These are phyloP conservation scores for Lingula anatina DNA, from an alignment of 2,888 invertebrate species.

Conservation along the genomic window DNA sequence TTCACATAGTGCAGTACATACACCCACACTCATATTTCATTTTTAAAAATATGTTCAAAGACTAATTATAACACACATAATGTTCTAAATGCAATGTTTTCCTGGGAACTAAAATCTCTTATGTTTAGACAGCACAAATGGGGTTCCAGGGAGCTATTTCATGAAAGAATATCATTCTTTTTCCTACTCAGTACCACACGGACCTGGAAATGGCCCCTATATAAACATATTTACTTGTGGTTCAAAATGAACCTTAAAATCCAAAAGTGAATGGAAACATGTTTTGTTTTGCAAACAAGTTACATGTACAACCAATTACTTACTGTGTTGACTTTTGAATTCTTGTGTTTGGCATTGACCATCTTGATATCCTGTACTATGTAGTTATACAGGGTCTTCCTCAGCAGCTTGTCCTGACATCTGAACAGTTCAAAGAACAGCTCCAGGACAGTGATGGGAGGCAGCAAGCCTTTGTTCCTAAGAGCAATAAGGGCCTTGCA, in stretches of 20 bases:
- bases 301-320: slow-evolving; percentile 14
- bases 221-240: too few relatives aligned
- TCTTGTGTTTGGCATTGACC: slow-evolving; percentile 87
- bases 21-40: not conserved
- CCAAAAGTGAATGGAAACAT: too few relatives aligned
- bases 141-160: too few relatives aligned
- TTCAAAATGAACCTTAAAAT: too few relatives aligned
- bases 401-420: slow-evolving; percentile 83
- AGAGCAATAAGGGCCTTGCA: slow-evolving; percentile 89
- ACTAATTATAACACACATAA: not conserved
- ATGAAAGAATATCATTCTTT: too few relatives aligned
- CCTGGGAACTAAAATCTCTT: too few relatives aligned
- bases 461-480: slow-evolving; percentile 84
- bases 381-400: slow-evolving; percentile 84
- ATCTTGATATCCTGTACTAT: slow-evolving; percentile 94
- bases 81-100: too few relatives aligned
- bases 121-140: too few relatives aligned
- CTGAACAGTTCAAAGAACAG: slow-evolving; percentile 86
- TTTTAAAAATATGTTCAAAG: not conserved
- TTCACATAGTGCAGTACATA: not conserved
- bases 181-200: too few relatives aligned
- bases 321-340: slow-evolving; percentile 76
- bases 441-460: slow-evolving; percentile 79
- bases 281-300: too few relatives aligned
- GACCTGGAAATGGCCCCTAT: too few relatives aligned